Conservation (phyloP, 2,888 invertebrate genomes). For the Chouioia cunea region DNA sequence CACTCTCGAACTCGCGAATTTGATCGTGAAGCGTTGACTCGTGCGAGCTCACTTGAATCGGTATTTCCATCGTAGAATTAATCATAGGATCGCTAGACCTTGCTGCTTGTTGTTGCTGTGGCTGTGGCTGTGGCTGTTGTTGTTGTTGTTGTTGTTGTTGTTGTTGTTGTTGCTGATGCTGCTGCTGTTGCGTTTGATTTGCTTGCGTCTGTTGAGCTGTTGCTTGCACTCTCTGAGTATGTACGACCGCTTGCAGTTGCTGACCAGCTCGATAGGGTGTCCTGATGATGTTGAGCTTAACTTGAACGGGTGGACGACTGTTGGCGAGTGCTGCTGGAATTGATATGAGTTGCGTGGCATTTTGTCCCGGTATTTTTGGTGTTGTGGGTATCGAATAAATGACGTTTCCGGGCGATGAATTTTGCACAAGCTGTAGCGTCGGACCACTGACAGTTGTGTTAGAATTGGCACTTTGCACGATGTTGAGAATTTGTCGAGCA, state of each 20-base stretch:
- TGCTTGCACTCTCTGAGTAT: slow-evolving; percentile 57
- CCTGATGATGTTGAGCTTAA: slow-evolving; percentile 65
- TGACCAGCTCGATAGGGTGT: background rate
- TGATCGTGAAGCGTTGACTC: slow-evolving; percentile 81
- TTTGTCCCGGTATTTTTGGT: slow-evolving; percentile 54
- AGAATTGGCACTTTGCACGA: slow-evolving; percentile 60
- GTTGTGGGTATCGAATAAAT: slow-evolving; percentile 81
- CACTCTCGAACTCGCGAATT: slow-evolving; percentile 83
- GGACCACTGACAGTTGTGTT: slow-evolving; percentile 54
- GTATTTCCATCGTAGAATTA: slow-evolving; percentile 53
- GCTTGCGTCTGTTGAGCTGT: slow-evolving; percentile 38
- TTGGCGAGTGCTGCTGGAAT: slow-evolving; percentile 60
- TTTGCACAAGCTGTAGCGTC: slow-evolving; percentile 59
- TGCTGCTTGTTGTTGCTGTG: slow-evolving; percentile 21
- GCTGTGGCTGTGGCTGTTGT: slow-evolving; percentile 12
- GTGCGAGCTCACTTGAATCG: slow-evolving; percentile 73
- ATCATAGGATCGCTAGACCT: slow-evolving; percentile 27
- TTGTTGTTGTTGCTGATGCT: slow-evolving; percentile 11
- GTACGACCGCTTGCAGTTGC: slow-evolving; percentile 60
- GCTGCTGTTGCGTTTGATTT: slow-evolving; percentile 13
- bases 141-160: slow-evolving; percentile 17
- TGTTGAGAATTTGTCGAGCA: slow-evolving; percentile 61
- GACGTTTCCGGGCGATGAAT: slow-evolving; percentile 74
- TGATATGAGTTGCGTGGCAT: slow-evolving; percentile 63
- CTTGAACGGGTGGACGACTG: slow-evolving; percentile 62